phyloP scores from a whole-genome alignment of 2,113 vertebrate genomes.

The Phyllostomus hastatus region DNA sequence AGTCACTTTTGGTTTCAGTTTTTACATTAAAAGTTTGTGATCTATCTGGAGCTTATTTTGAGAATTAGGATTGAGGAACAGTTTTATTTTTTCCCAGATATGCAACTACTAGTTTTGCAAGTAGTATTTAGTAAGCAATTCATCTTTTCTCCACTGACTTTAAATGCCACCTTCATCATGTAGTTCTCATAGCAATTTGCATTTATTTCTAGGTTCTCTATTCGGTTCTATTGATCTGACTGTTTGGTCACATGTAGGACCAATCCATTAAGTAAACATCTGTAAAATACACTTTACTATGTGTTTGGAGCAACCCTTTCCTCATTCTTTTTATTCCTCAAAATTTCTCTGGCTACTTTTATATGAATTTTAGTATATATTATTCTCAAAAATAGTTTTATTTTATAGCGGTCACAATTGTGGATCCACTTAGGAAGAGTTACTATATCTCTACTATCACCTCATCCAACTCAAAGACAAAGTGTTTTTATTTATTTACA shows the following conservation, averaged over 20 bases:
- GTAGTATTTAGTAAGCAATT: background rate
- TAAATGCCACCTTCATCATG: background rate
- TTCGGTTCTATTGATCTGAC: background rate
- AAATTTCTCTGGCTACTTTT: background rate
- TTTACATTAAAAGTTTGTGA: background rate
- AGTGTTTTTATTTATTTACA: background rate
- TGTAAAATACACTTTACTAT: background rate
- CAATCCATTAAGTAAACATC: background rate
- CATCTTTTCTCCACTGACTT: background rate
- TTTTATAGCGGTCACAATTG: background rate
- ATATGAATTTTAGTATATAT: background rate
- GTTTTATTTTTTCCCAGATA: background rate
- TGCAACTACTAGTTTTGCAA: background rate
- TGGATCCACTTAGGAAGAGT: background rate
- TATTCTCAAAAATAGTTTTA: background rate
- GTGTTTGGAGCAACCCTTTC: background rate
- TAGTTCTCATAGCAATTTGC: background rate
- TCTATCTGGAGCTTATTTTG: background rate
- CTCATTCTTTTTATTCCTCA: background rate
- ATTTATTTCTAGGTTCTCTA: background rate
- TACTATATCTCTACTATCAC: background rate
- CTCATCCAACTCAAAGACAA: background rate
- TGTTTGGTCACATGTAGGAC: background rate
- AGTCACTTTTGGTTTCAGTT: background rate
- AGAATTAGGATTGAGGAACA: background rate